A percentile compares a stretch with the other conserved stretches of the same genome.
phyloP scores from a whole-genome alignment of 2,797 vertebrate genomes.

The Oceanodroma leucorhoa region DNA sequence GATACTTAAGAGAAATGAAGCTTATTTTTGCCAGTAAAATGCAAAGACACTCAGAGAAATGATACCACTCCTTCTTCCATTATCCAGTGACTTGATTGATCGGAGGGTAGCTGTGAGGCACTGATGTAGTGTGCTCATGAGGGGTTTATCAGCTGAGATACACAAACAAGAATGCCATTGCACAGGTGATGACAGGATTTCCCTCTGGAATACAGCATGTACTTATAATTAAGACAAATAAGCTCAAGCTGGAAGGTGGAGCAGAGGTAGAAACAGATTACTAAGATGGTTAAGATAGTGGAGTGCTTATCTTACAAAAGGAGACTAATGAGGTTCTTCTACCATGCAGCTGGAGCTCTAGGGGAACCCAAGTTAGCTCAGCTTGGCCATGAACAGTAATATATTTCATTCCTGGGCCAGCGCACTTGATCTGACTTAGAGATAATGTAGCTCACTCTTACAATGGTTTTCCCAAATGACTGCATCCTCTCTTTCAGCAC shows the following conservation, averaged over 20 bases:
- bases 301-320: background rate
- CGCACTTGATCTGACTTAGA: background rate
- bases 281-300: background rate
- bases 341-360: background rate
- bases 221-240: background rate
- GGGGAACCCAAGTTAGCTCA: background rate
- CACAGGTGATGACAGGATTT: background rate
- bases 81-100: background rate
- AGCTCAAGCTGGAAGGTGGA: background rate
- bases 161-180: background rate
- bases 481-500: background rate
- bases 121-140: background rate
- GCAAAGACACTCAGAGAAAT: background rate
- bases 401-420: background rate
- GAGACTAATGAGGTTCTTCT: background rate
- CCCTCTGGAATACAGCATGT: background rate
- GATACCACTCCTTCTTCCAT: background rate
- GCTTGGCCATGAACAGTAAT: background rate
- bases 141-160: background rate
- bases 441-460: background rate
- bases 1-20: background rate
- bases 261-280: background rate
- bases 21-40: slow-evolving; percentile 2
- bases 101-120: background rate
- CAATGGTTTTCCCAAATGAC: background rate